Conservation (phyloP, 2,888 invertebrate species). For the Campoletis raptor region DNA sequence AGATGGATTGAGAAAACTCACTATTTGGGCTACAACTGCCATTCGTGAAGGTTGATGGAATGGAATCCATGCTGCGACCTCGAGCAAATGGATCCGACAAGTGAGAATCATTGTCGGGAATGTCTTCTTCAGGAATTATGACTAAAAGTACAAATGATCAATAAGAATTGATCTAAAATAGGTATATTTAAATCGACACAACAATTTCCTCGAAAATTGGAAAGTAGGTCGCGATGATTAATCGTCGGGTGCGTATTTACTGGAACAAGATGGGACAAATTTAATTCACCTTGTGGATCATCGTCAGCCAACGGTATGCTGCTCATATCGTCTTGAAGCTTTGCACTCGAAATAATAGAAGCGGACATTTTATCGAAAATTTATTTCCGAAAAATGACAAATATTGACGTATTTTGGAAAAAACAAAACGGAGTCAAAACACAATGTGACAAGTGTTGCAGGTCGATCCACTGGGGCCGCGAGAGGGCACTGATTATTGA, state of each 20-base stretch:
- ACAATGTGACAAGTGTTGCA: not conserved
- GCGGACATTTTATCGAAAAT: constrained; percentile 66
- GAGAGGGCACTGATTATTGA: constrained; percentile 35
- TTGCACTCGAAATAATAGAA: constrained; percentile 86
- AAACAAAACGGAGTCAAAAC: constrained; percentile 8
- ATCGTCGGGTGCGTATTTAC: constrained; percentile 11
- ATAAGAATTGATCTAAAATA: not conserved
- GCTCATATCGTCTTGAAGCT: constrained; percentile 91
- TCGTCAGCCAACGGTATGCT: constrained; percentile 96
- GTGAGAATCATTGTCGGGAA: constrained; percentile 84
- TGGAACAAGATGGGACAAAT: constrained; percentile 27
- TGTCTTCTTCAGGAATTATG: constrained; percentile 93
- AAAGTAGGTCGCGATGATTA: constrained; percentile 66
- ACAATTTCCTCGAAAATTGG: constrained; percentile 21
- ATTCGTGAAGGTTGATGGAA: constrained; percentile 95
- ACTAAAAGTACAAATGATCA: constrained; percentile 84
- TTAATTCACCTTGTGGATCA: constrained; percentile 91
- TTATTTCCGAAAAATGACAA: not conserved
- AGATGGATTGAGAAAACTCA: constrained; percentile 74
- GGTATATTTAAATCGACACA: not conserved
- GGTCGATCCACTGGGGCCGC: constrained; percentile 3
- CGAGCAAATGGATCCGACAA: constrained; percentile 89
- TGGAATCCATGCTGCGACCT: constrained; percentile 95
- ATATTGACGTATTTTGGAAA: not conserved
- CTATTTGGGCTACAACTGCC: constrained; percentile 93